Evolutionary conservation across 2,888 invertebrate species (phyloP), one percentile per base, ranked within the genome.

Genomic region (Polyommatus iphigenia): DNA sequence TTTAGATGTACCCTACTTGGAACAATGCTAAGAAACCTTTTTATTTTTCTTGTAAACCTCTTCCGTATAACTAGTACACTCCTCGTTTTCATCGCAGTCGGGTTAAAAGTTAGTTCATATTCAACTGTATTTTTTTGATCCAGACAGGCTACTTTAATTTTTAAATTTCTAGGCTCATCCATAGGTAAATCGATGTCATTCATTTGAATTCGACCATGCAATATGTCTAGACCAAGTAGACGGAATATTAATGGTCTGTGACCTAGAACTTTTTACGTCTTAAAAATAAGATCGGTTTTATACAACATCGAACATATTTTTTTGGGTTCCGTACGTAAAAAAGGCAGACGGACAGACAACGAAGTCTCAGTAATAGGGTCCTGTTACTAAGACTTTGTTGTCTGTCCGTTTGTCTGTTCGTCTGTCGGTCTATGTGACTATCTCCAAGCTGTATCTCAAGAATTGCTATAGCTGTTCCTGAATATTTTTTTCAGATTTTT

Each of bases 131-230:
- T 54, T 75, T 50, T 73, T 83, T 80, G 85, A 82, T 85, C 86
- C 89, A 93, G 92, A 91, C 93, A 86, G 82, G 82, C 92, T 92
- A 84, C 85, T 94, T 93, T 91, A 91, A 90, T 85, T 92, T 92
- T 91, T 84, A 92, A 92, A 94, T 93, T 89, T 87, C 84, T 83
- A 84, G 86, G 83, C 93, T 93, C 93, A 93, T 94, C 91, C 93
- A 93, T 93, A 90, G 83, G 88, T 91, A 91, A 91, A 90, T 85
- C 85, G 88, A 90, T 88, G 90, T 87, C 87, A 91, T 90, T 91
- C 90, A 84, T 89, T 93, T 91, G 88, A 91, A 92, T 94, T 94
- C 90, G 93, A 92, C 92, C 92, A 91, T 93, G 93, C 93, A 93
- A 92, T 93, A 92, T 90, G 92, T 93, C 94, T 93, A 92, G 93